phyloP scores from a whole-genome alignment of 2,888 invertebrate species.

The Adelphocoris suturalis region DNA sequence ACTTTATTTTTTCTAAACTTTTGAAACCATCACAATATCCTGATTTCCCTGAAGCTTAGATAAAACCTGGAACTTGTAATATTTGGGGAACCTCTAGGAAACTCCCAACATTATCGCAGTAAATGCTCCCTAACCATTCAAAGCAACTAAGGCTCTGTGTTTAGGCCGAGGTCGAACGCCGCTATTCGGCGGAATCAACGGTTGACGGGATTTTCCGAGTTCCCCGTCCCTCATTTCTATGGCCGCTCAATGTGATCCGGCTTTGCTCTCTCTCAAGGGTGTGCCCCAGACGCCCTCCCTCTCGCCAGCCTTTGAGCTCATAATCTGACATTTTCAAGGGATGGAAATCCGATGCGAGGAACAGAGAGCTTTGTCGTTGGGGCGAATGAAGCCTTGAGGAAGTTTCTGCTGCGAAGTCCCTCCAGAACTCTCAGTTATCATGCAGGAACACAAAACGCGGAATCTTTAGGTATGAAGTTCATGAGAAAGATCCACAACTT shows the following conservation, averaged over 20 bases:
- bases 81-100: too few relatives aligned
- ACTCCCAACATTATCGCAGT: too few relatives aligned
- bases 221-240: background rate
- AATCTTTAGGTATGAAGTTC: background rate
- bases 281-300: background rate
- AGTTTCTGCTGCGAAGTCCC: background rate
- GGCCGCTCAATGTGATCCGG: background rate
- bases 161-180: too few relatives aligned
- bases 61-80: too few relatives aligned
- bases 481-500: too few relatives aligned
- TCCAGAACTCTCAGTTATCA: constrained; percentile 17
- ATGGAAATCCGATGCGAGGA: constrained; percentile 27
- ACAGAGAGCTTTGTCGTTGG: constrained; percentile 5
- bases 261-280: background rate
- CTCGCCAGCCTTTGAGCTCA: background rate
- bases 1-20: too few relatives aligned
- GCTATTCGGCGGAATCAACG: background rate
- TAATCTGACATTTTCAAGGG: constrained; percentile 40
- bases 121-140: too few relatives aligned
- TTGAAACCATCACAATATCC: too few relatives aligned
- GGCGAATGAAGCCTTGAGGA: constrained; percentile 1
- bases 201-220: background rate
- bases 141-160: too few relatives aligned
- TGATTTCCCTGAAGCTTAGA: too few relatives aligned
- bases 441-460: background rate